Evolutionary conservation across 2,113 vertebrate species (phyloP).

Genomic region (Alaudala cheleensis): DNA sequence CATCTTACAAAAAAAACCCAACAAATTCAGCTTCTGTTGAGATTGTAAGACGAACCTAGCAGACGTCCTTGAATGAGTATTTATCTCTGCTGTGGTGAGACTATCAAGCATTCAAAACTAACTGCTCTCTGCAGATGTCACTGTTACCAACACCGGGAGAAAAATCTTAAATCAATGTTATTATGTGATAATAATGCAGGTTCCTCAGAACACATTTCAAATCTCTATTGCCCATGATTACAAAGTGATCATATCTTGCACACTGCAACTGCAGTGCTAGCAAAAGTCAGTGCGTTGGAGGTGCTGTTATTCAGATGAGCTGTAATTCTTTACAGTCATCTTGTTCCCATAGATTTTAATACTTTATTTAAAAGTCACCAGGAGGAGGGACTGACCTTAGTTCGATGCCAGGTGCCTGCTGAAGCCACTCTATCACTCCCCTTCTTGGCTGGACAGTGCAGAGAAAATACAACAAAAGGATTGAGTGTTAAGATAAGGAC

Average conservation of each 20-base stretch:
- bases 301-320: slow-evolving; percentile 34
- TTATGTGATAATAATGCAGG: slow-evolving; percentile 45
- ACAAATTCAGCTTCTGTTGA: background rate
- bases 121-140: slow-evolving; percentile 47
- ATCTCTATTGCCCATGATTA: slow-evolving; percentile 40
- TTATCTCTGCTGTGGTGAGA: slow-evolving; percentile 37
- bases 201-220: slow-evolving; percentile 38
- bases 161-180: slow-evolving; percentile 58
- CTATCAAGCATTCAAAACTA: slow-evolving; percentile 14
- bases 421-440: background rate
- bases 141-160: slow-evolving; percentile 35
- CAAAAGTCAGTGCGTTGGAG: background rate
- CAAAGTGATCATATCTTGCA: slow-evolving; percentile 34
- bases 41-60: background rate
- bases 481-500: background rate
- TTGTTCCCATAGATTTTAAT: slow-evolving; percentile 8
- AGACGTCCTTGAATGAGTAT: slow-evolving; percentile 23
- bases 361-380: background rate
- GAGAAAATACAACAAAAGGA: background rate
- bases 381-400: background rate
- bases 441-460: background rate
- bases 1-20: background rate
- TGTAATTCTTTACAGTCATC: slow-evolving; percentile 16
- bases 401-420: background rate
- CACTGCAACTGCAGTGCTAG: slow-evolving; percentile 1